Evolutionary conservation across 2,888 invertebrate species (phyloP).

Genomic region (Spialia ferax): DNA sequence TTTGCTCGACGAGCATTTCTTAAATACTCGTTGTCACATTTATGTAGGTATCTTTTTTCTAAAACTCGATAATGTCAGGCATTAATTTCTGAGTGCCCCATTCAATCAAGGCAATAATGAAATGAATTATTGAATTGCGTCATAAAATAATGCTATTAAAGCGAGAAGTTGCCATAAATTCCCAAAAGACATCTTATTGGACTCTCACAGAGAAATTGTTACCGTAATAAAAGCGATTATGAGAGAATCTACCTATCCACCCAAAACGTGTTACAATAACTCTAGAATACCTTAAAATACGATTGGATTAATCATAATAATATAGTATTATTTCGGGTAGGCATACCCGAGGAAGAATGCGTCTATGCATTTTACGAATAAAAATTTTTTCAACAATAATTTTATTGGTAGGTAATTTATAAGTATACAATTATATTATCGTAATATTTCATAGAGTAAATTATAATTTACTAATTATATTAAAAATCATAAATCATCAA

Average conservation of each 20-base stretch:
- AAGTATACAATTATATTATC: no score
- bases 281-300: constrained; percentile 15
- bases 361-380: no score
- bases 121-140: constrained; percentile 46
- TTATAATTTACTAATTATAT: no score
- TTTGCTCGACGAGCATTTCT: no score
- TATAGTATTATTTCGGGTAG: no score
- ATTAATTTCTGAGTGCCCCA: constrained; percentile 24
- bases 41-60: not conserved
- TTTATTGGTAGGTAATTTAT: no score
- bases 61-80: not conserved
- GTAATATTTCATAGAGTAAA: no score
- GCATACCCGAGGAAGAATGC: no score
- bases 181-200: constrained; percentile 38
- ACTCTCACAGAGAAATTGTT: constrained; percentile 30
- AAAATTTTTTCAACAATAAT: no score
- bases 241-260: constrained; percentile 23
- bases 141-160: constrained; percentile 46
- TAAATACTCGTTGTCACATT: no score
- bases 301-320: no score
- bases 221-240: constrained; percentile 34
- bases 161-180: constrained; percentile 43
- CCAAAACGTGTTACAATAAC: constrained; percentile 25
- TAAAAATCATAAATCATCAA: no score
- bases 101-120: constrained; percentile 44